Evolutionary conservation across 2,888 invertebrate genomes (phyloP), one percentile per base, ranked within the genome.

Genomic region (Slavum lentiscoides): DNA sequence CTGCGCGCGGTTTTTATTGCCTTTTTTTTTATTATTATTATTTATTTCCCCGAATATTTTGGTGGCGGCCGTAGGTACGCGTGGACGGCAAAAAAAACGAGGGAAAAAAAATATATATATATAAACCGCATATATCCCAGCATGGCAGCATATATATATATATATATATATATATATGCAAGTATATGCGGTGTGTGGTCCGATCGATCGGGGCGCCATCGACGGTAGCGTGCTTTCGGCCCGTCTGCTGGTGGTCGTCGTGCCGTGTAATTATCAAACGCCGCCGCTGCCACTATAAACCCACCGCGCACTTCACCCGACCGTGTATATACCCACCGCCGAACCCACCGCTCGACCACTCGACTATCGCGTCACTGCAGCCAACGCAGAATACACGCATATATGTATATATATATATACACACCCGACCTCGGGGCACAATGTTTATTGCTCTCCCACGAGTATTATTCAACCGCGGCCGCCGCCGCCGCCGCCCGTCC

Each of bases 241-340:
- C 80, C 80, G 80, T 80, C 80, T 72, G 80, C 70, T 80, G 80
- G 72, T 80, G 80, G 80, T 80, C 70, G 77, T 77, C 77, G 77
- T 77, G 80, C 80, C 80, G 80, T 80, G 72, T 80, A 80, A 80
- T 80, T 80, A 80, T 80, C 80, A 80, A 80, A 80, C 64, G 80
- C 80, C 64, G 77, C 77, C 77, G 43, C 62, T 62, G 62, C 58
- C 49, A 30, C 49, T 21, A 8, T 21, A 30, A 30, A 30, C n/a
- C n/a, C 59, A 9, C 62, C 13, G 53, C 17, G 6, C 13, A 64
- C 69, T 69, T 61, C 68, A 37, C 43, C 69, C 30, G 30, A 2
- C 43, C 43, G 43, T 43, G 1, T 7, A 43, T 9, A 39, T 6
- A 68, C 61, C 30, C 77, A 15, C 75, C 13, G 15, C 39, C 75